phyloP scores from a whole-genome alignment of 2,113 vertebrate genomes.

The Ia io region DNA sequence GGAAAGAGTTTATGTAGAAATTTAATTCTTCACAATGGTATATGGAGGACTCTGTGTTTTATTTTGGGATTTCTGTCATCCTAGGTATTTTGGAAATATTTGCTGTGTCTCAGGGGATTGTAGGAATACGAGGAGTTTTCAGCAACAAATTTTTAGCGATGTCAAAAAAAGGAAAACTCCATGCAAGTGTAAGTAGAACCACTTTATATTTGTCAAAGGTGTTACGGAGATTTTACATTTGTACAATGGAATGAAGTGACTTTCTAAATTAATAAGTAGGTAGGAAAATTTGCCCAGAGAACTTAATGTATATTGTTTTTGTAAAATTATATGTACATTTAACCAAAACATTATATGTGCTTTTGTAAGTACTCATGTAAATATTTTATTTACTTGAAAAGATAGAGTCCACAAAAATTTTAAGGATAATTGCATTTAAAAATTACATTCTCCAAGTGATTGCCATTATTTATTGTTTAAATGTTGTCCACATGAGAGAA shows the following conservation, averaged over 20 bases:
- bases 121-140: constrained; percentile 98
- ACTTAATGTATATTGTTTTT: not conserved
- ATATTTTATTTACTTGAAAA: not conserved
- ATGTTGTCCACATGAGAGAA: not conserved
- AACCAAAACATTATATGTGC: not conserved
- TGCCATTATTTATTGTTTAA: not conserved
- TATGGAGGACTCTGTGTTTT: constrained; percentile 83
- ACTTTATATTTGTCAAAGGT: constrained; percentile 68
- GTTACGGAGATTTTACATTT: not conserved
- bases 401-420: not conserved
- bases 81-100: constrained; percentile 99
- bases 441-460: not conserved
- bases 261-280: not conserved
- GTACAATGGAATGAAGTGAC: not conserved
- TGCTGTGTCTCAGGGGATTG: constrained; percentile 97
- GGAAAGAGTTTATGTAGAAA: constrained; percentile 21
- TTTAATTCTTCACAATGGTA: constrained; percentile 67
- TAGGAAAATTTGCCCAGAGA: not conserved
- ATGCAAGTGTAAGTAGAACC: constrained; percentile 92
- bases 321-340: not conserved
- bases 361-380: constrained; percentile 5
- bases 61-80: constrained; percentile 89
- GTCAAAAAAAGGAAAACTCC: constrained; percentile 98
- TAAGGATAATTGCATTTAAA: not conserved
- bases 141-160: constrained; percentile 98